Conservation (phyloP, 2,888 invertebrate genomes). For the Cyclophora punctaria region DNA sequence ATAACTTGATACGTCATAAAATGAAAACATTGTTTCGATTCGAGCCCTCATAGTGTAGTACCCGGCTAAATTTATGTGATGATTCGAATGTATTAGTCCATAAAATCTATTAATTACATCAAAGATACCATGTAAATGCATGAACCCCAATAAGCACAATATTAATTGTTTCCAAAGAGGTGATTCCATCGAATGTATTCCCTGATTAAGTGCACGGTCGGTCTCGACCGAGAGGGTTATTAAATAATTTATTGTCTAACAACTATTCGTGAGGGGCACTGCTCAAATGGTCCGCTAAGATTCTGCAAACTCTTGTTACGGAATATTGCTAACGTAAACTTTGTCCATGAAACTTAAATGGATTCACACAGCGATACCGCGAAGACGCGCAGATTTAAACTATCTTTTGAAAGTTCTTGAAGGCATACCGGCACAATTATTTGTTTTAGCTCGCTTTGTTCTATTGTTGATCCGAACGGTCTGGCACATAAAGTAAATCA, state of each 20-base stretch:
- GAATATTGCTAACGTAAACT: conserved; percentile 54
- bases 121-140: conserved; percentile 5
- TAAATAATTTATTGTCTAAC: conserved; percentile 71
- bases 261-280: conserved; percentile 57
- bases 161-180: conserved; percentile 68
- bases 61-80: neutral
- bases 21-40: neutral
- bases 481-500: no score
- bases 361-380: conserved; percentile 40
- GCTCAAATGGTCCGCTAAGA: conserved; percentile 56
- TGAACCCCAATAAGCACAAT: conserved; percentile 30
- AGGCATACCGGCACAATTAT: no score
- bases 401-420: conserved; percentile 4
- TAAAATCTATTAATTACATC: conserved; percentile 1
- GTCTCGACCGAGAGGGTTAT: conserved; percentile 55
- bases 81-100: neutral
- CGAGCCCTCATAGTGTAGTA: no score
- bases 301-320: conserved; percentile 53
- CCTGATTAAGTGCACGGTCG: conserved; percentile 63
- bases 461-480: no score
- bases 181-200: conserved; percentile 55
- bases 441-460: no score
- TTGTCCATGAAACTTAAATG: conserved; percentile 51
- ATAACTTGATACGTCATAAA: conserved; percentile 10
- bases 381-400: conserved; percentile 30